A percentile compares a stretch with the other conserved stretches of the same genome.
Conservation (phyloP, 2,797 vertebrate species). For the Cynodonichthys magdalenae region DNA sequence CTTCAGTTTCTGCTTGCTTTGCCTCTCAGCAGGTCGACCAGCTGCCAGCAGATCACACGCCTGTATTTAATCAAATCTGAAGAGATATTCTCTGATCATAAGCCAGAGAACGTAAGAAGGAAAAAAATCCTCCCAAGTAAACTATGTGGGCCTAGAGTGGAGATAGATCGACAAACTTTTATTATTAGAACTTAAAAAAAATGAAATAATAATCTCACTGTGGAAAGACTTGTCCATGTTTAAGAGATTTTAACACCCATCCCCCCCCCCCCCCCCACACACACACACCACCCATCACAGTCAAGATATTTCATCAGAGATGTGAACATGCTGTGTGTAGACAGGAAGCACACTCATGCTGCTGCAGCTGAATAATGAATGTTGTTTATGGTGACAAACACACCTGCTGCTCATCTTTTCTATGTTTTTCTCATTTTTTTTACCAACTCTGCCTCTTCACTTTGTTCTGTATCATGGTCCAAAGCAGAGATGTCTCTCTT, state of each 20-base stretch:
- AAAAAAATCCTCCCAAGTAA: constrained; percentile 21
- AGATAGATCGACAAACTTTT: neutral
- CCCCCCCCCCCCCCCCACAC: neutral
- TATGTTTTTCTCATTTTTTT: neutral
- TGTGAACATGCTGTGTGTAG: constrained; percentile 37
- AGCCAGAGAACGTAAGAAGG: neutral
- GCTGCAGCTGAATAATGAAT: constrained; percentile 56
- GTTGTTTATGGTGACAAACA: constrained; percentile 50
- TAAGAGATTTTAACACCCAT: neutral
- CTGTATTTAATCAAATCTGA: constrained; percentile 1
- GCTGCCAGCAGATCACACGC: neutral
- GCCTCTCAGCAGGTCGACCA: constrained; percentile 1
- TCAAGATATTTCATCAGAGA: constrained; percentile 27
- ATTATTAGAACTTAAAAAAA: constrained; percentile 10
- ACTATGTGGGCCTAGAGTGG: neutral
- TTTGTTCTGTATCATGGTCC: no score
- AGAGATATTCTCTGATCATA: neutral
- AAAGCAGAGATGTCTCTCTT: no score
- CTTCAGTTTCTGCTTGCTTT: neutral
- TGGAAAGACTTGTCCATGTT: constrained; percentile 2
- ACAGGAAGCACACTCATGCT: constrained; percentile 46
- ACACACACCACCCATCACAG: no score
- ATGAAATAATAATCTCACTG: neutral
- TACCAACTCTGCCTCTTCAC: no score
- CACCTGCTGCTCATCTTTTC: constrained; percentile 11